phyloP scores from a whole-genome alignment of 2,113 vertebrate species.

The Centrocercus urophasianus region DNA sequence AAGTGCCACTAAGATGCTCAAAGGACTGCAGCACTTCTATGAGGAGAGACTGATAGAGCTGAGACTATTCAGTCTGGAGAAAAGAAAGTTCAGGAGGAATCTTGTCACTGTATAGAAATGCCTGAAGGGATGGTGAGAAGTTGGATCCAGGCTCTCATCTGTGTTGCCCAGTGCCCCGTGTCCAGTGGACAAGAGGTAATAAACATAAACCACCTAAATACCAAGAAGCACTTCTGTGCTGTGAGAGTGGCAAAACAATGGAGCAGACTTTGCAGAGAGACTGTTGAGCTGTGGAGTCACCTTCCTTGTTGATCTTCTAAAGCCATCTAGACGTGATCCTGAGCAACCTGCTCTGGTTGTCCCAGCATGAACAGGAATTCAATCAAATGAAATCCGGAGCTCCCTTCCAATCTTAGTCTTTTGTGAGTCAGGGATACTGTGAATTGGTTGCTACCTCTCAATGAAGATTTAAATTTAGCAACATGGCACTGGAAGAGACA shows the following conservation, averaged over 20 bases:
- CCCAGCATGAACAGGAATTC: neutral
- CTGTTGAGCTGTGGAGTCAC: neutral
- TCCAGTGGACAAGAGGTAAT: neutral
- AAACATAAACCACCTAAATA: neutral
- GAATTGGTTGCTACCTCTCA: neutral
- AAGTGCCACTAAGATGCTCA: neutral
- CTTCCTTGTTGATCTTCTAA: neutral
- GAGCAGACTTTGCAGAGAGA: neutral
- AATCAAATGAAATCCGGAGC: neutral
- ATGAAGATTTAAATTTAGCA: neutral
- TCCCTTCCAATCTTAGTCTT: neutral
- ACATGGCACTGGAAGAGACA: neutral
- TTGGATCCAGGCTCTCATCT: neutral
- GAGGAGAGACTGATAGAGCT: neutral
- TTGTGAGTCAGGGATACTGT: neutral
- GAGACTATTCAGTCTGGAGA: neutral
- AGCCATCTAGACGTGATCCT: neutral
- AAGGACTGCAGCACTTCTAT: neutral
- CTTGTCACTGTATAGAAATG: neutral
- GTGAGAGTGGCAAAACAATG: neutral
- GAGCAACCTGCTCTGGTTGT: neutral
- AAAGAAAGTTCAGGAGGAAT: neutral
- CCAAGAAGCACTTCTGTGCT: neutral
- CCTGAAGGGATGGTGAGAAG: neutral
- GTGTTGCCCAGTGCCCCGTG: neutral